A percentile compares a stretch with the other conserved stretches of the same genome.
Evolutionary conservation across 2,888 invertebrate species (phyloP).

Genomic region (Lithophane leautieri): DNA sequence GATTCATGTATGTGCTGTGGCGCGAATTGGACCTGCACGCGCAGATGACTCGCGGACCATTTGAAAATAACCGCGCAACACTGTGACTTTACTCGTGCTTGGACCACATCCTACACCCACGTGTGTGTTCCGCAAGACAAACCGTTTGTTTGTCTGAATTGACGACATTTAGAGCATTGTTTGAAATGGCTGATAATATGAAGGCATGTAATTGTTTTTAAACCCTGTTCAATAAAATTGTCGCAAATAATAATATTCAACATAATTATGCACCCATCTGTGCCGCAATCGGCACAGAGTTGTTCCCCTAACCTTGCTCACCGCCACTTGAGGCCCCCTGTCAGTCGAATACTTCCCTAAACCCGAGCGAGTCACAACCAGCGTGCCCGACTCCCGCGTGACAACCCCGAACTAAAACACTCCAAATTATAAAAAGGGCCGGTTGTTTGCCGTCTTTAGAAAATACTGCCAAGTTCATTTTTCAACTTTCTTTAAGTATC

Average conservation of each 20-base stretch:
- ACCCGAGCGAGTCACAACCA: constrained; percentile 16
- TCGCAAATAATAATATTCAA: constrained; percentile 12
- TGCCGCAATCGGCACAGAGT: background rate
- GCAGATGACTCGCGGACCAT: constrained; percentile 4
- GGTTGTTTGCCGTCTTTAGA: constrained; percentile 38
- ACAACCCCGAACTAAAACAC: constrained; percentile 39
- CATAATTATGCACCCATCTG: constrained; percentile 16
- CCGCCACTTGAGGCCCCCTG: background rate
- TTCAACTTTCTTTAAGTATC: constrained; percentile 37
- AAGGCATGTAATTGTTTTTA: background rate
- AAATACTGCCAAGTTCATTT: constrained; percentile 55
- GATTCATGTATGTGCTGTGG: constrained; percentile 31
- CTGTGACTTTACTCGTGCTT: constrained; percentile 10
- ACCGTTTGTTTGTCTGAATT: background rate
- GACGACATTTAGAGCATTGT: background rate
- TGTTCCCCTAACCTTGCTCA: constrained; percentile 17
- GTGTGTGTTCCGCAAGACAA: background rate
- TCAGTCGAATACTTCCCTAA: constrained; percentile 31
- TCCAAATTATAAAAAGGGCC: constrained; percentile 41
- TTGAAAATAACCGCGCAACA: background rate
- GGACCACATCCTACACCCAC: background rate
- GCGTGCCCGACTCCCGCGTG: background rate
- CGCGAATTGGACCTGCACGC: constrained; percentile 3
- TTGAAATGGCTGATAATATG: background rate
- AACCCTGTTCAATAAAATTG: background rate